These are phyloP conservation scores for Cygnus olor DNA, from an alignment of 2,797 vertebrate species.

Conservation along the genomic window DNA sequence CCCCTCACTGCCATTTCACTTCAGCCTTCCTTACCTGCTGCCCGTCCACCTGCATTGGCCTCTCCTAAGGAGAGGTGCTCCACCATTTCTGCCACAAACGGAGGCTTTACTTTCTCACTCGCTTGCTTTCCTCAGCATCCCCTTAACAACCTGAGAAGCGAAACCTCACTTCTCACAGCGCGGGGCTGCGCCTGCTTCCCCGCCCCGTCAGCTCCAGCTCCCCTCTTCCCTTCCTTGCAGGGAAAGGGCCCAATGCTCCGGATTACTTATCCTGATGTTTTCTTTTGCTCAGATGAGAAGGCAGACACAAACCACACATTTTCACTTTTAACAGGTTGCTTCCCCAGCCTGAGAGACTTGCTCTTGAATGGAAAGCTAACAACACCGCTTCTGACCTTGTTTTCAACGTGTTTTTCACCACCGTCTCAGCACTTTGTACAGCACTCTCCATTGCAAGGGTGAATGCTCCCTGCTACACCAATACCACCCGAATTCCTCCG, in stretches of 20 bases:
- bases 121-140: neutral
- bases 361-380: neutral
- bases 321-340: neutral
- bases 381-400: neutral
- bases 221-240: neutral
- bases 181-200: neutral
- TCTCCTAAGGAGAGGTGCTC: neutral
- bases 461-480: neutral
- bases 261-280: neutral
- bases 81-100: neutral
- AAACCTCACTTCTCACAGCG: neutral
- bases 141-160: neutral
- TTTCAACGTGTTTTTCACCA: neutral
- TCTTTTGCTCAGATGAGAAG: neutral
- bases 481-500: fast-evolving
- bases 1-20: neutral
- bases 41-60: neutral
- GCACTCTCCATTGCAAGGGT: neutral
- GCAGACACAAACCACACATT: neutral
- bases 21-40: neutral
- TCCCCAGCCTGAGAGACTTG: neutral
- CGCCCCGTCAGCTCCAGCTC: neutral
- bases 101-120: neutral
- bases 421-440: neutral
- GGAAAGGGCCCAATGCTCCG: neutral